Evolutionary conservation across 2,888 invertebrate species (phyloP), one percentile per base, ranked within the genome.

Genomic region (Gymnosoma rotundatum): DNA sequence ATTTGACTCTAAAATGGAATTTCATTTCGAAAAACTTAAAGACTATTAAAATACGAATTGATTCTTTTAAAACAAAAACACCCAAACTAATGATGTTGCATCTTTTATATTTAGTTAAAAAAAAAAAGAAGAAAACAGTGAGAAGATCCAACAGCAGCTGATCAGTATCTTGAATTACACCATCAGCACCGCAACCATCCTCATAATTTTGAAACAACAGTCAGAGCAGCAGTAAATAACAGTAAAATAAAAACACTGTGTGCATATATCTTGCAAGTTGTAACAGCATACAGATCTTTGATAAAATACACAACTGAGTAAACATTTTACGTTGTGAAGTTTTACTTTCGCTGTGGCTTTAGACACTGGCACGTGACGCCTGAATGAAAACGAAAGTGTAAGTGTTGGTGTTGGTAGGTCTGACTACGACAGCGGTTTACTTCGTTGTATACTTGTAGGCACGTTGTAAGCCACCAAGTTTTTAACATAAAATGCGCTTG

Each of bases 341-440:
- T 74, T 81, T 84, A 84, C 84, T 84, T 84, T 84, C 84, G 84
- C 84, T 84, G 84, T 74, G 81, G 78, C 74, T 78, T 84, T 74
- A 78, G 58, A 74, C 78, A 60, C 74, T 70, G 81, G 83, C 83
- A 80, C 86, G 86, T 85, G 86, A 83, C 89, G 87, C 88, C 88
- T 87, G 86, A 88, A 90, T 88, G 91, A 91, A 91, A 90, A 90
- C 90, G 91, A 91, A 90, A 90, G 90, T 87, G 83, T 50, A 63
- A 72, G 52, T 18, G 52, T 80, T 73, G 61, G 54, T 61, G 38
- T 25, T 78, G 61, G 61, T 67, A 32, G 8, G 10, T 61, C 32
- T 25, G 10, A 14, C 50, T 56, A 16, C n/a, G 14, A 52, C 50
- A 5, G 6, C n/a, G 7, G 7, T 50, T 7, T 20, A 20, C 20